Evolutionary conservation across 1,140 invertebrate species (phyloP), one percentile per base, ranked within the genome.

Genomic region (Drosophila auraria): DNA sequence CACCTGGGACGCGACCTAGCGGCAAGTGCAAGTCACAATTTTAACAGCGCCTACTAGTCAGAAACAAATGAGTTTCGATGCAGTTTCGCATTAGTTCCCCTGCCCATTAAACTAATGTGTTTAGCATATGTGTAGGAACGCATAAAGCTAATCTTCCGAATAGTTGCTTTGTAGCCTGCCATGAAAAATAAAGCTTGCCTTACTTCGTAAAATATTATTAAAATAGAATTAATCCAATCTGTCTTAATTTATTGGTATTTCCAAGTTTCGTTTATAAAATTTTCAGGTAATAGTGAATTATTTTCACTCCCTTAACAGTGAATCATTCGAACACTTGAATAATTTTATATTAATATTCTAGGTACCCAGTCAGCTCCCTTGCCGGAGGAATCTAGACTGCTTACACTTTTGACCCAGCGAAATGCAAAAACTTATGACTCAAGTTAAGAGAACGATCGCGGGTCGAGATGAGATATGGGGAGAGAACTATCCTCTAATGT

Each of bases 401-500:
- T 20, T 15, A 23, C 36, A 68, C 25, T 51, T 38, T 68, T 51
- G 45, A 73, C 70, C 66, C n/a, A 23, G 25, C 20, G 36, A 15
- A 47, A 33, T 51, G 53, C 20, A 36, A 59, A 40, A 51, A 17
- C n/a, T 40, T 30, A 14, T 71, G 68, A 74, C 17, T 74, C 69
- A 73, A 27, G 25, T 4, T 14, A 47, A 33, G 25, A 47, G 38
- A 60, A 44, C 36, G 63, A 54, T 51, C 33, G 2, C 42, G 38
- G 44, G 60, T 77, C 54, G 33, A 53, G 53, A 71, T 78, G 75
- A 25, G 59, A 56, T 69, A 47, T 49, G 40, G 25, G 57, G 23
- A 40, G 64, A 62, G 56, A 50, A 66, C 53, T 44, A 56, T 68
- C 47, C 42, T 17, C 54, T 36, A 33, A 78, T 65, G 66, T 76